A percentile compares a stretch with the other conserved stretches of the same genome.
Evolutionary conservation across 30 jellyfish, hydroid and myxozoan genomes (phyloP).

Genomic region (Hydractinia echinata): DNA sequence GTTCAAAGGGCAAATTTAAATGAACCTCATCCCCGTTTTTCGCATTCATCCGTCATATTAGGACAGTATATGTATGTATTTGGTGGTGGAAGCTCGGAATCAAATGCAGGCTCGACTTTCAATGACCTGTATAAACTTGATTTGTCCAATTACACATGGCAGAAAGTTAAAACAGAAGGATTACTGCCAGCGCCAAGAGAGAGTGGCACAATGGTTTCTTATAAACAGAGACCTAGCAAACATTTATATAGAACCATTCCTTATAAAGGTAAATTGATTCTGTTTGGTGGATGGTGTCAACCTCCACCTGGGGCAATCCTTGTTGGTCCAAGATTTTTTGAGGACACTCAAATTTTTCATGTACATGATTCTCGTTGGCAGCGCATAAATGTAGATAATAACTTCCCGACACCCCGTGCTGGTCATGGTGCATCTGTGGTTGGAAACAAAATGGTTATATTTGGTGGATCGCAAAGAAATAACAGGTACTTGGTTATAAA

Average conservation of each 20-base stretch:
- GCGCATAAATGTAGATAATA: neutral
- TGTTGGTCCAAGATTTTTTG: slow-evolving; percentile 72
- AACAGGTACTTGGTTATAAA: slow-evolving; percentile 32
- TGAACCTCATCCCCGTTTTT: slow-evolving; percentile 78
- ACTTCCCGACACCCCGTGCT: slow-evolving; percentile 71
- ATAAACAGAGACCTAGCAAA: slow-evolving; percentile 8
- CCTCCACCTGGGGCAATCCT: slow-evolving; percentile 67
- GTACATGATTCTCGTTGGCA: slow-evolving; percentile 44
- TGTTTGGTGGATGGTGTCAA: slow-evolving; percentile 95
- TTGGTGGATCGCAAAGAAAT: slow-evolving; percentile 94
- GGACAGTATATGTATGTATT: slow-evolving; percentile 57
- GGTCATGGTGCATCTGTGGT: slow-evolving; percentile 86
- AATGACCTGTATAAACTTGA: slow-evolving; percentile 74
- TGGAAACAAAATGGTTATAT: slow-evolving; percentile 58
- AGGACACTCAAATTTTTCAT: slow-evolving; percentile 56
- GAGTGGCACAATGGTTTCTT: slow-evolving; percentile 68
- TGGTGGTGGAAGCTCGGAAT: slow-evolving; percentile 75
- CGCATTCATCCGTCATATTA: slow-evolving; percentile 58
- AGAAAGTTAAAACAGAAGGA: slow-evolving; percentile 58
- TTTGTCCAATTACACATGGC: slow-evolving; percentile 55
- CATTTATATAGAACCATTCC: slow-evolving; percentile 16
- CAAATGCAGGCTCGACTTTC: slow-evolving; percentile 51
- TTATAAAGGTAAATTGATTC: slow-evolving; percentile 38
- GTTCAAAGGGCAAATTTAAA: slow-evolving; percentile 21
- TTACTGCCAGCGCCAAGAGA: slow-evolving; percentile 93